These are phyloP conservation scores for Pteronura brasiliensis DNA, from an alignment of 2,113 vertebrate species.

Conservation along the genomic window DNA sequence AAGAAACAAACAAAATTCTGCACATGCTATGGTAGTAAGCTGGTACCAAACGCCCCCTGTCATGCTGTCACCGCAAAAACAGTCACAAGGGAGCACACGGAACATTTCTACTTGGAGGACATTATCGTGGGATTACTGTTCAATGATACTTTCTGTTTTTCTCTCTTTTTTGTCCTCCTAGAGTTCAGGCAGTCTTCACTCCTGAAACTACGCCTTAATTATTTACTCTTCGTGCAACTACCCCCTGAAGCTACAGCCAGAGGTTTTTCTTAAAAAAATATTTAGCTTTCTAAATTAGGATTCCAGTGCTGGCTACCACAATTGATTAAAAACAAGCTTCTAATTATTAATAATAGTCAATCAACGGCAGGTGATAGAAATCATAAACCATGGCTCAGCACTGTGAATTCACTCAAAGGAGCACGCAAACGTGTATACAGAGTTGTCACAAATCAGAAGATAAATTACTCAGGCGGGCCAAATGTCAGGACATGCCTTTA, in stretches of 20 bases:
- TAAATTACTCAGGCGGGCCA: not conserved
- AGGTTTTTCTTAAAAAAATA: slow-evolving; percentile 1
- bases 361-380: not conserved
- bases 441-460: not conserved
- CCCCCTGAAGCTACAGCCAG: not conserved
- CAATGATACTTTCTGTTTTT: not conserved
- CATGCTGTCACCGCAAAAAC: not conserved
- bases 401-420: not conserved
- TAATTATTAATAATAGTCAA: not conserved
- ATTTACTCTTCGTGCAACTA: not conserved
- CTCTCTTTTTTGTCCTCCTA: not conserved
- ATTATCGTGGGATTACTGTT: not conserved
- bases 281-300: not conserved
- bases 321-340: not conserved
- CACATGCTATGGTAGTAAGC: not conserved
- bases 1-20: not conserved
- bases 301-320: not conserved
- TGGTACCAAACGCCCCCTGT: too few relatives aligned
- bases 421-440: fast-evolving
- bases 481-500: not conserved
- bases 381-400: not conserved
- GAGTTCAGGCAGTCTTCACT: not conserved
- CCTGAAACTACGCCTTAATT: not conserved
- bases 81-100: too few relatives aligned
- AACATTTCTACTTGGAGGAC: not conserved